phyloP scores from a whole-genome alignment of 1,140 invertebrate species.

The Dendrolimus punctatus region DNA sequence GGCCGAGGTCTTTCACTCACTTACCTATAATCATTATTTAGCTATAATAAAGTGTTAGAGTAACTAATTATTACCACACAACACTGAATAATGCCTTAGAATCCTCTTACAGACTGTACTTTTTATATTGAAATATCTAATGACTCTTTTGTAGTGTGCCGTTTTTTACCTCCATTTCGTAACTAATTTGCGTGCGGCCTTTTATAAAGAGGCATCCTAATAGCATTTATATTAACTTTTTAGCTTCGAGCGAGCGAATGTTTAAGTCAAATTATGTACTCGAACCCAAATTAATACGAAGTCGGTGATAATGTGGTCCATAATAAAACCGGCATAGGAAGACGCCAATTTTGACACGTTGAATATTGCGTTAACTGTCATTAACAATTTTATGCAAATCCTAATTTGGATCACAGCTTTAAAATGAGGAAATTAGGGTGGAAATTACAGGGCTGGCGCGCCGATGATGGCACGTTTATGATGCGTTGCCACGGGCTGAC shows the following conservation, averaged over 20 bases:
- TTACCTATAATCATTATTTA: conserved; percentile 62
- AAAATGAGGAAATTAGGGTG: conserved; percentile 45
- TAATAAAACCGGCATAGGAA: conserved; percentile 31
- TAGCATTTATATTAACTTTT: conserved; percentile 17
- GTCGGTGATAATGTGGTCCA: conserved; percentile 22
- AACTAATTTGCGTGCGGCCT: conserved; percentile 12
- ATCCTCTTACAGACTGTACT: background rate
- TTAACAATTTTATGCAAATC: conserved; percentile 60
- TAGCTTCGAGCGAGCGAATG: conserved; percentile 17
- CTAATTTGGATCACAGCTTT: conserved; percentile 43
- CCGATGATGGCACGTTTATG: conserved; percentile 36
- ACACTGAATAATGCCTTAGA: background rate
- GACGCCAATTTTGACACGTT: conserved; percentile 44
- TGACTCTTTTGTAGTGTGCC: too few relatives aligned
- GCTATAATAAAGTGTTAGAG: conserved; percentile 61
- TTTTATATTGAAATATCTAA: background rate
- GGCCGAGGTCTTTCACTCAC: conserved; percentile 44
- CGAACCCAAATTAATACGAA: conserved; percentile 21
- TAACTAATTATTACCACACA: conserved; percentile 62
- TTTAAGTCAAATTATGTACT: conserved; percentile 21
- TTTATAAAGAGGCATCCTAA: conserved; percentile 13
- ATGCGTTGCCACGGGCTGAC: conserved; percentile 22
- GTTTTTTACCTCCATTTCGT: background rate
- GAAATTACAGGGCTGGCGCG: conserved; percentile 46
- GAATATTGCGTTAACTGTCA: conserved; percentile 42